Evolutionary conservation across 2,113 vertebrate genomes (phyloP).

Genomic region (Lagopus muta): DNA sequence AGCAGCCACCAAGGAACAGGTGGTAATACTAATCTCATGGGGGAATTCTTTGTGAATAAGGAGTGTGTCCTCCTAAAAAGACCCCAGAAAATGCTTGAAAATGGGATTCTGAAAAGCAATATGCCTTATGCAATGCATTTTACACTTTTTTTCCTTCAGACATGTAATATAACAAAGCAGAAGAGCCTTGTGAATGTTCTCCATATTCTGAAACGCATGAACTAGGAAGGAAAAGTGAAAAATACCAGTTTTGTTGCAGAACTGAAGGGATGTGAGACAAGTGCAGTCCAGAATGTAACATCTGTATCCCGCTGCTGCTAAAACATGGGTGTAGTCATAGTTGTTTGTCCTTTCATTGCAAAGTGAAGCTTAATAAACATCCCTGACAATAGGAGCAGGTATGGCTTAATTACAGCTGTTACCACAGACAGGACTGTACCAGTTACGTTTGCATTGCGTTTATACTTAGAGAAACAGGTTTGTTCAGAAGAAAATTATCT

Average conservation of each 20-base stretch:
- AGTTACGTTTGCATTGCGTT: constrained; percentile 29
- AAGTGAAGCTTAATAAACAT: constrained; percentile 28
- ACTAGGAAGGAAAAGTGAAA: not conserved
- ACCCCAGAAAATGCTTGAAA: not conserved
- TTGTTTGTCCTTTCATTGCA: not conserved
- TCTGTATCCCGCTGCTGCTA: constrained; percentile 49
- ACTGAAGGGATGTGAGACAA: not conserved
- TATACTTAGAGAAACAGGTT: constrained; percentile 48
- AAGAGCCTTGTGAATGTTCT: not conserved
- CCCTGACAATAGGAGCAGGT: constrained; percentile 44
- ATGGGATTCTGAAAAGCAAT: not conserved
- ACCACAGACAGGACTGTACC: constrained; percentile 28
- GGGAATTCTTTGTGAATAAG: not conserved
- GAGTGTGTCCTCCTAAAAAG: not conserved
- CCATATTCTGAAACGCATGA: not conserved
- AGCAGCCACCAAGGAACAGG: not conserved
- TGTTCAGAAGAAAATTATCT: constrained; percentile 54
- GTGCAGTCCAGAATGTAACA: not conserved
- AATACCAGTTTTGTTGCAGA: not conserved
- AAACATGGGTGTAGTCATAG: constrained; percentile 28
- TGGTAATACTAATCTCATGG: not conserved
- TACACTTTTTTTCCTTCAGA: not conserved
- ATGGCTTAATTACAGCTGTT: constrained; percentile 54
- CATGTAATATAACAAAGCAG: not conserved
- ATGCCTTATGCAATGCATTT: not conserved